Percentiles rank a stretch among this genome's conserved stretches.
These are phyloP conservation scores for Taenaris catops DNA, from an alignment of 2,888 invertebrate genomes.

Conservation along the genomic window DNA sequence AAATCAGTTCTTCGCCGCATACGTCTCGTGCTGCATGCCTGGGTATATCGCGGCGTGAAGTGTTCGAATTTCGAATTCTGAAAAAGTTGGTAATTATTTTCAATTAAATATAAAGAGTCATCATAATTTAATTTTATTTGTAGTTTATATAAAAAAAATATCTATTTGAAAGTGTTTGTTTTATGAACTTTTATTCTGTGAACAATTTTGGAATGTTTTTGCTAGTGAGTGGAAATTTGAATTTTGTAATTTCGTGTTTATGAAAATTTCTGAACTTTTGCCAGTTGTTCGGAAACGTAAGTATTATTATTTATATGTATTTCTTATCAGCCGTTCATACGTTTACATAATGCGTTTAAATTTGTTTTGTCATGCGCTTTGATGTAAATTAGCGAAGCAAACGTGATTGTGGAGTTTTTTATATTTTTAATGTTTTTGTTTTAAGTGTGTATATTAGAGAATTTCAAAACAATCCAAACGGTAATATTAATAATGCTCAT, in stretches of 20 bases:
- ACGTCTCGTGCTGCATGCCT: conserved; percentile 28
- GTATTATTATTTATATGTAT: no score
- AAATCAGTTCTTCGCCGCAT: conserved; percentile 30
- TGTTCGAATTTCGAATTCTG: conserved; percentile 14
- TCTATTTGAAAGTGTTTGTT: not conserved
- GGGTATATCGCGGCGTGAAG: conserved; percentile 15
- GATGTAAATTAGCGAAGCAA: conserved; percentile 3
- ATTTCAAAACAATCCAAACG: no score
- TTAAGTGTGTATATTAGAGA: no score
- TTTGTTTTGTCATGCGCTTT: conserved; percentile 4
- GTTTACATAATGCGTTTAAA: conserved; percentile 2
- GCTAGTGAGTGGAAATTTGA: conserved; percentile 9
- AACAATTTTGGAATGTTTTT: conserved; percentile 4
- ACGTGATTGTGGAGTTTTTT: no score
- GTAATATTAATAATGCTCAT: no score
- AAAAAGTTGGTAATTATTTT: conserved; percentile 11
- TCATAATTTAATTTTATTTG: not conserved
- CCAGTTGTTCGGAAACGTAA: conserved; percentile 15
- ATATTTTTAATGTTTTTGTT: no score
- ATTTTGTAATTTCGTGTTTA: conserved; percentile 10
- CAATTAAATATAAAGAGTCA: not conserved
- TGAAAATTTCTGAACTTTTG: conserved; percentile 17
- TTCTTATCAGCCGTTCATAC: conserved; percentile 8
- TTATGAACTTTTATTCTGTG: not conserved
- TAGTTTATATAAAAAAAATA: not conserved